phyloP scores from a whole-genome alignment of 2,888 invertebrate species.

The Nomada hirtipes region DNA sequence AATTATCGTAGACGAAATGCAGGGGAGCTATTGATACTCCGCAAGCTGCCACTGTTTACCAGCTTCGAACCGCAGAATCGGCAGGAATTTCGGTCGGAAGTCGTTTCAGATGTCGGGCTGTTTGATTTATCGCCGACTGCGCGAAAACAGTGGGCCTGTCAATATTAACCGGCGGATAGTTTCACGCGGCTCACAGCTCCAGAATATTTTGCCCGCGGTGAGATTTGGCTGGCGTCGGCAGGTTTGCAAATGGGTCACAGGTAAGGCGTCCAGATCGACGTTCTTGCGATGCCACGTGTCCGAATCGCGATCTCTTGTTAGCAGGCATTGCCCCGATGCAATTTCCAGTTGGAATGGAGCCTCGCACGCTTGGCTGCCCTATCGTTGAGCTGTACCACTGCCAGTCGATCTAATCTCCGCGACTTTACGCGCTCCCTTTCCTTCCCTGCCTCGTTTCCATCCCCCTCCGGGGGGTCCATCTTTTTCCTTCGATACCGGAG shows the following conservation, averaged over 20 bases:
- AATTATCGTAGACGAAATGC: constrained; percentile 5
- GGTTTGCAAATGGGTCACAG: constrained; percentile 66
- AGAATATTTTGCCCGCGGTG: constrained; percentile 14
- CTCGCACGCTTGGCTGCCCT: constrained; percentile 60
- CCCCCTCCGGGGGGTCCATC: not conserved
- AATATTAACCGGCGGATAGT: constrained; percentile 63
- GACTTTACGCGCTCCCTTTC: constrained; percentile 25
- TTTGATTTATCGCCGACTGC: constrained; percentile 67
- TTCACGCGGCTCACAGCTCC: not conserved
- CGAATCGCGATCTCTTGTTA: constrained; percentile 69
- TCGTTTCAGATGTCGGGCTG: constrained; percentile 33
- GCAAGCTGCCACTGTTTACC: constrained; percentile 32
- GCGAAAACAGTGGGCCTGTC: constrained; percentile 67
- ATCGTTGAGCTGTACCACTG: constrained; percentile 46
- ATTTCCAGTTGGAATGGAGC: constrained; percentile 44
- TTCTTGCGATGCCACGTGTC: constrained; percentile 49
- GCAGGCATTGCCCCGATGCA: constrained; percentile 38
- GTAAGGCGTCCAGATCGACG: constrained; percentile 39
- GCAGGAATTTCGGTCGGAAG: constrained; percentile 40
- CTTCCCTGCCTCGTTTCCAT: not conserved
- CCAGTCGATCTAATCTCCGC: constrained; percentile 19
- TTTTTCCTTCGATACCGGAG: not conserved
- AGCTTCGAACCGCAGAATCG: constrained; percentile 8
- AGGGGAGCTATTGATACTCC: not conserved
- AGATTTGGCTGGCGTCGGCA: constrained; percentile 31